Evolutionary conservation across 2,797 vertebrate species (phyloP).

Genomic region (Anomalospiza imberbis): DNA sequence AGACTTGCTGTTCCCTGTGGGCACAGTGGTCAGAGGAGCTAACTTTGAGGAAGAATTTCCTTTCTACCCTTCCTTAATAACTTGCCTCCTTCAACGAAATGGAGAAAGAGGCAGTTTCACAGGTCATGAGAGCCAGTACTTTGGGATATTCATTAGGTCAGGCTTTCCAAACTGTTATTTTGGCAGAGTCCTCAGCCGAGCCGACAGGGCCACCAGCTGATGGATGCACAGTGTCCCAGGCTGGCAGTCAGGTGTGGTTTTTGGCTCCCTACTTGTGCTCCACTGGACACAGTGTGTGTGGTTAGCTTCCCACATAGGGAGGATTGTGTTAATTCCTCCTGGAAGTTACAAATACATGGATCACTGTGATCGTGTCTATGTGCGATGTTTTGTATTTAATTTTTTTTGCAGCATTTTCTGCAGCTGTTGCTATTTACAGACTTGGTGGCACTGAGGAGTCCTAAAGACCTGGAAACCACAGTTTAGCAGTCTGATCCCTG

Average conservation of each 20-base stretch:
- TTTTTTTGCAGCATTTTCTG: not conserved
- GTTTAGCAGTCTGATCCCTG: not conserved
- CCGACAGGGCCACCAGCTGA: not conserved
- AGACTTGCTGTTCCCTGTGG: not conserved
- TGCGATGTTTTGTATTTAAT: accelerated
- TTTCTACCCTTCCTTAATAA: not conserved
- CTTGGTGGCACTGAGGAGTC: not conserved
- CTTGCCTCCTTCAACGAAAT: not conserved
- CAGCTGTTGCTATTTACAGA: not conserved
- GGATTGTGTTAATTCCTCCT: not conserved
- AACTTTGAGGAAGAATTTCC: not conserved
- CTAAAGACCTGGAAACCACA: not conserved
- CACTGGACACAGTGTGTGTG: accelerated
- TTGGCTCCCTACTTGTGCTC: not conserved
- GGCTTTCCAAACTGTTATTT: not conserved
- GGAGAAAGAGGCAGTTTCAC: not conserved
- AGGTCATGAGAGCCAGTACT: not conserved
- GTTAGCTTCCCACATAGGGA: not conserved
- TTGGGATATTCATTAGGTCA: not conserved
- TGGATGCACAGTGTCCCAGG: not conserved
- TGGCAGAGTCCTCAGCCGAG: not conserved
- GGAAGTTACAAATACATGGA: not conserved
- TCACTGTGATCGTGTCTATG: not conserved
- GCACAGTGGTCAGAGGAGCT: not conserved
- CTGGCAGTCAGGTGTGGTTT: not conserved